Evolutionary conservation across 1,140 invertebrate species (phyloP).

Genomic region (Galendromus occidentalis): DNA sequence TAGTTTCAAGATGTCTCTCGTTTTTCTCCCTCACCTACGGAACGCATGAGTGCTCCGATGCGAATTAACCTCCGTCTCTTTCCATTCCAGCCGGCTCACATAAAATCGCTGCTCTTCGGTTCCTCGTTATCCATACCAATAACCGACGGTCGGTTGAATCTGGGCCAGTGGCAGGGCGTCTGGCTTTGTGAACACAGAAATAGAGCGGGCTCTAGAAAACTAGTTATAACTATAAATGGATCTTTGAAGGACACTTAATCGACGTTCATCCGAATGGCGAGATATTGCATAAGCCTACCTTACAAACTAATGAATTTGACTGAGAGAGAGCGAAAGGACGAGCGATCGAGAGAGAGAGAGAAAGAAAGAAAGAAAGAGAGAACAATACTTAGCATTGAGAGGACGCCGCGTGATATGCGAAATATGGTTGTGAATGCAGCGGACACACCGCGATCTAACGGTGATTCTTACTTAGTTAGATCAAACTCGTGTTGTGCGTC

Average conservation of each 20-base stretch:
- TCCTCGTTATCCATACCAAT: conserved; percentile 86
- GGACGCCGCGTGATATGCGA: not conserved
- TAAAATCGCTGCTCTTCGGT: conserved; percentile 86
- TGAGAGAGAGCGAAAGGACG: too few species aligned
- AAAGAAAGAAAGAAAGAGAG: not conserved
- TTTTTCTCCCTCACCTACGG: too few species aligned
- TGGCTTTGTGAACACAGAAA: conserved; percentile 95
- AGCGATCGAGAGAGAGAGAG: not conserved
- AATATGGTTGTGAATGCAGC: conserved; percentile 7
- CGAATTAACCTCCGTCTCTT: too few species aligned
- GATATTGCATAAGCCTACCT: not conserved
- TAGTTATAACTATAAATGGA: conserved; percentile 10
- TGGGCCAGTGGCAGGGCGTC: conserved; percentile 91
- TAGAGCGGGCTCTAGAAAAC: conserved; percentile 35
- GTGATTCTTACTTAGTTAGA: not conserved
- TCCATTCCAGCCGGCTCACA: conserved; percentile 64
- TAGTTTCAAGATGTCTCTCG: too few species aligned
- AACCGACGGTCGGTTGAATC: conserved; percentile 75
- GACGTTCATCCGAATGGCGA: not conserved
- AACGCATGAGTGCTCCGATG: too few species aligned
- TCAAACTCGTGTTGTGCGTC: not conserved
- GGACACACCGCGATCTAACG: not conserved
- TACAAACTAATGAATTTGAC: not conserved
- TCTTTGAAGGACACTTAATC: conserved; percentile 10
- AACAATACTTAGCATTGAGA: conserved; percentile 8